A percentile compares a stretch with the other conserved stretches of the same genome.
Evolutionary conservation across 2,113 vertebrate species (phyloP).

Genomic region (Empidonax traillii): DNA sequence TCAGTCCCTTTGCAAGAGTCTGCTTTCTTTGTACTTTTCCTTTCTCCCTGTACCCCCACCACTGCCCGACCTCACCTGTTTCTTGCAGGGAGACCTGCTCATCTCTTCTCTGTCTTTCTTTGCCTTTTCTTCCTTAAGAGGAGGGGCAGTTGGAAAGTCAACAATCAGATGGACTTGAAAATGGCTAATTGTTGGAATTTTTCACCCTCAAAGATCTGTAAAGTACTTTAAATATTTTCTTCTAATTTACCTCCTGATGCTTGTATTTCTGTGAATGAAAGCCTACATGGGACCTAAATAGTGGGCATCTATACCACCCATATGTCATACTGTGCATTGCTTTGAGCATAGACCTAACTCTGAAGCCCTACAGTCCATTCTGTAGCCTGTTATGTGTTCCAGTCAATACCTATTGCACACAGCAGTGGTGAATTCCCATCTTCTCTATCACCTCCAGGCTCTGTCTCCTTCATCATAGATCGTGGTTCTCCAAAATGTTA

Average conservation of each 20-base stretch:
- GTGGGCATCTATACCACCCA: neutral
- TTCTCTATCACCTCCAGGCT: neutral
- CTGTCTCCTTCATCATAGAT: neutral
- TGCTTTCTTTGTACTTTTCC: neutral
- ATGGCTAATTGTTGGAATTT: neutral
- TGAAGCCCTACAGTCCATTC: neutral
- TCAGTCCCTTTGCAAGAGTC: neutral
- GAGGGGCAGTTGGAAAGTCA: neutral
- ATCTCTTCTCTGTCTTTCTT: neutral
- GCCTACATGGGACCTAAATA: neutral
- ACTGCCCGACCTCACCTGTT: neutral
- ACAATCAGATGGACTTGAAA: neutral
- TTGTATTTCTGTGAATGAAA: neutral
- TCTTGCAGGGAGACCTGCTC: neutral
- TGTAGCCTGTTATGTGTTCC: rapidly evolving
- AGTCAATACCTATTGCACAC: neutral
- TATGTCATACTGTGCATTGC: neutral
- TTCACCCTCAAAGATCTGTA: neutral
- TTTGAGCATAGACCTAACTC: neutral
- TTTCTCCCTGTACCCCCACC: neutral
- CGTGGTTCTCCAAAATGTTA: neutral
- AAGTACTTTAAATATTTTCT: neutral
- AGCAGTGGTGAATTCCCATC: neutral
- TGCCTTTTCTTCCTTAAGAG: neutral
- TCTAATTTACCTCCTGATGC: no score